Evolutionary conservation across 2,113 vertebrate genomes (phyloP).

Genomic region (Symphodus melops): DNA sequence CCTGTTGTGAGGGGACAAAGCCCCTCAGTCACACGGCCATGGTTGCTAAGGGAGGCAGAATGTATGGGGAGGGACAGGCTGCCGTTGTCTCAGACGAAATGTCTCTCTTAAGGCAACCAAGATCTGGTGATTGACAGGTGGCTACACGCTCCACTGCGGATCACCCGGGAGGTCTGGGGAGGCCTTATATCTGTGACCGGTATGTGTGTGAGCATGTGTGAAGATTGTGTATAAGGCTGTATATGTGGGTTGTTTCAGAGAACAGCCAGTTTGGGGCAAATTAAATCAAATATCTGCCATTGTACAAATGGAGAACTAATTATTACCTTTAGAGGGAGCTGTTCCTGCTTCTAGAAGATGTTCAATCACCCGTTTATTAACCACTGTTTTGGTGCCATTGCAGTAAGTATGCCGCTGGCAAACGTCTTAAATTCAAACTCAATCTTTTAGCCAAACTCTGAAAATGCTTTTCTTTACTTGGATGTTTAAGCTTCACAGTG

Average conservation of each 20-base stretch:
- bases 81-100: constrained; percentile 80
- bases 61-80: constrained; percentile 81
- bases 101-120: constrained; percentile 80
- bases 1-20: constrained; percentile 82
- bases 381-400: not conserved
- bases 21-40: constrained; percentile 71
- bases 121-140: constrained; percentile 82
- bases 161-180: constrained; percentile 75
- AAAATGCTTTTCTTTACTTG: no score
- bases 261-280: constrained; percentile 16
- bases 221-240: constrained; percentile 29
- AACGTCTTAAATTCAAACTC: not conserved
- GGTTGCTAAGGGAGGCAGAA: constrained; percentile 81
- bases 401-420: not conserved
- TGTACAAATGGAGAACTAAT: constrained; percentile 21
- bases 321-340: constrained; percentile 73
- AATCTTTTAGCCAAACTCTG: not conserved
- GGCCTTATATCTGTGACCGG: constrained; percentile 59
- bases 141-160: constrained; percentile 81
- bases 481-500: no score
- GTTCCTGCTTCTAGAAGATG: constrained; percentile 22
- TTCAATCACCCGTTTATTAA: constrained; percentile 13
- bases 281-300: not conserved
- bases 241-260: constrained; percentile 38
- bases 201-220: constrained; percentile 39